A percentile compares a stretch with the other conserved stretches of the same genome.
Conservation (phyloP, 2,797 vertebrate species). For the Rhinichthys osculus region DNA sequence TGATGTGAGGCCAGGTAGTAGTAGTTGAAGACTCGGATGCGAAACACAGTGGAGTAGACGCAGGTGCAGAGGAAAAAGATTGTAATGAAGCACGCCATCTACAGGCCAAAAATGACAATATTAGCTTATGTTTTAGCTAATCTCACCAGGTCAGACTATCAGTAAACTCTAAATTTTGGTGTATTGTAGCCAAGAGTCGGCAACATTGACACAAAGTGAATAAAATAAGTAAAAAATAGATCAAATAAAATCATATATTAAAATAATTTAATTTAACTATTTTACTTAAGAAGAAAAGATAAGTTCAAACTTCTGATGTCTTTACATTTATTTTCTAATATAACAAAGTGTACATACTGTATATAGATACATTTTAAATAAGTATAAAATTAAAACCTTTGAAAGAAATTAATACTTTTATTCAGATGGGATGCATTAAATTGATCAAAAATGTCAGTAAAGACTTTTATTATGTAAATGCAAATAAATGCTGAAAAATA, state of each 20-base stretch:
- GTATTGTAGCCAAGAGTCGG: background rate
- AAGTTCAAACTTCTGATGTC: background rate
- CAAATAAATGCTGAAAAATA: background rate
- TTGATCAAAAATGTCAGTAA: too few relatives aligned
- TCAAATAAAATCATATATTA: background rate
- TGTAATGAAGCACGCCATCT: conserved; percentile 98
- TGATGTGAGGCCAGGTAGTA: conserved; percentile 97
- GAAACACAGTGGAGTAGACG: conserved; percentile 97
- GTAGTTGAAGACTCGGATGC: conserved; percentile 97
- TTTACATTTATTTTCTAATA: background rate
- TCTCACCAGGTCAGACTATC: background rate
- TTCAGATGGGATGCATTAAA: too few relatives aligned
- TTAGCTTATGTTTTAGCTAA: background rate
- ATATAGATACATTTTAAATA: background rate
- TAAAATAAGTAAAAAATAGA: background rate
- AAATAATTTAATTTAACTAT: background rate
- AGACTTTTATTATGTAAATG: background rate
- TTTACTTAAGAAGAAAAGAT: background rate
- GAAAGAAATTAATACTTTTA: too few relatives aligned
- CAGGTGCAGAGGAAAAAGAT: conserved; percentile 98
- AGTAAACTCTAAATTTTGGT: background rate
- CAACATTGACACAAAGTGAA: background rate
- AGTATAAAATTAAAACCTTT: background rate
- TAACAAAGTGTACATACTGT: background rate
- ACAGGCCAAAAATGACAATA: conserved; percentile 59